phyloP scores from a whole-genome alignment of 2,888 invertebrate species.

The Eilema griseolum region DNA sequence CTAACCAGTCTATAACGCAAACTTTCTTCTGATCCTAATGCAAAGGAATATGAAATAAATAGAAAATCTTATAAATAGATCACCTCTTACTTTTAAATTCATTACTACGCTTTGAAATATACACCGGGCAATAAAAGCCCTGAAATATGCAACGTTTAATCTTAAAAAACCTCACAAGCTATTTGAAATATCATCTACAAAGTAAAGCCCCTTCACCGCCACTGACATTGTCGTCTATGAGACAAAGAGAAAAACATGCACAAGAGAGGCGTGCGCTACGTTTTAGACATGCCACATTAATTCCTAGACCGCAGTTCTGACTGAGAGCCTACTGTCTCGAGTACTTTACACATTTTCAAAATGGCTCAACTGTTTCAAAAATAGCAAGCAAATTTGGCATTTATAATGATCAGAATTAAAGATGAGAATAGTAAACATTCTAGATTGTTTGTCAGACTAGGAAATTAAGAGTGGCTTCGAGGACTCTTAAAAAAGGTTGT shows the following conservation, averaged over 20 bases:
- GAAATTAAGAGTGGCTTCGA: slow-evolving; percentile 66
- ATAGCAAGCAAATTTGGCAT: slow-evolving; percentile 7
- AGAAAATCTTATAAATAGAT: background rate
- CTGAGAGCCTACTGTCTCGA: slow-evolving; percentile 80
- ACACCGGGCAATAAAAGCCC: background rate
- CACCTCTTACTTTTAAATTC: background rate
- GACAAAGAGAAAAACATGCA: slow-evolving; percentile 67
- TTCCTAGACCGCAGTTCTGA: slow-evolving; percentile 76
- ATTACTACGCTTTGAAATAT: background rate
- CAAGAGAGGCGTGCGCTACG: slow-evolving; percentile 71
- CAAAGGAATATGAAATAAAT: no score
- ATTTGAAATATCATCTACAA: slow-evolving; percentile 43
- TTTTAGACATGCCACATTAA: slow-evolving; percentile 82
- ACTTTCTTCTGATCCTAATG: no score
- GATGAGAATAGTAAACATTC: slow-evolving; percentile 43
- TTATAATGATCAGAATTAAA: background rate
- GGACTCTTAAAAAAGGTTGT: slow-evolving; percentile 57
- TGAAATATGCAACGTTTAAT: background rate
- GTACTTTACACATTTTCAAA: slow-evolving; percentile 41
- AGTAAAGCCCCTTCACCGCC: slow-evolving; percentile 52
- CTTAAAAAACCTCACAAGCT: slow-evolving; percentile 23
- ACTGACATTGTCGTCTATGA: slow-evolving; percentile 57
- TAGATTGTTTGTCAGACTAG: slow-evolving; percentile 63
- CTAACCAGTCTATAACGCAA: no score
- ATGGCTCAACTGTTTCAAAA: slow-evolving; percentile 19